Evolutionary conservation across 2,888 invertebrate genomes (phyloP).

Genomic region (Copidosoma aretas): DNA sequence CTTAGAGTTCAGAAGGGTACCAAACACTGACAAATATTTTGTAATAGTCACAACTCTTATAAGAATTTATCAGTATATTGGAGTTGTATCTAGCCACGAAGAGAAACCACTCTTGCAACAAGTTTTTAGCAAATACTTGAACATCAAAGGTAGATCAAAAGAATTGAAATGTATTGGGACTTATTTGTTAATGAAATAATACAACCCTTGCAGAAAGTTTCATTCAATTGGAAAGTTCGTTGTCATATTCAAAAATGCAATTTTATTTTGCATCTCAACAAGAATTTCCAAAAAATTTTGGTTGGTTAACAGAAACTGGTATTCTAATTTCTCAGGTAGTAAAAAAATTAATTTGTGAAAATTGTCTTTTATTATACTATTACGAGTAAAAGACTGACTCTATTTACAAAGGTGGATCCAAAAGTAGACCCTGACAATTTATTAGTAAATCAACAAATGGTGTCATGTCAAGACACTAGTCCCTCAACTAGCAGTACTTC

Average conservation of each 20-base stretch:
- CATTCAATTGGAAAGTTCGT: conserved; percentile 75
- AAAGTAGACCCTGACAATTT: conserved; percentile 58
- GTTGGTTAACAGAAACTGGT: conserved; percentile 87
- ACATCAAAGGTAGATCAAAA: conserved; percentile 68
- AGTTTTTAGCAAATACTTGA: conserved; percentile 79
- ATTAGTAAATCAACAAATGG: conserved; percentile 55
- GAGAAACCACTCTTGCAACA: conserved; percentile 82
- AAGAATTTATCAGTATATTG: conserved; percentile 87
- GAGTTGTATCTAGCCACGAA: conserved; percentile 72
- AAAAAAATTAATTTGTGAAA: neutral
- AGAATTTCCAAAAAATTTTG: conserved; percentile 78
- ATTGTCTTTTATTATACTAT: no score
- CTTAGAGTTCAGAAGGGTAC: conserved; percentile 80
- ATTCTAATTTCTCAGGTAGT: conserved; percentile 81
- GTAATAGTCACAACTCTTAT: conserved; percentile 85
- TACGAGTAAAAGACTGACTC: neutral
- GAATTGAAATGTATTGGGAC: neutral
- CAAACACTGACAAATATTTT: conserved; percentile 76
- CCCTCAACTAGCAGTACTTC: conserved; percentile 51
- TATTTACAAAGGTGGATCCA: conserved; percentile 53
- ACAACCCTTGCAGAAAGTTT: conserved; percentile 64
- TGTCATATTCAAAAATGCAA: conserved; percentile 80
- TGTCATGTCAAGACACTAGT: conserved; percentile 57
- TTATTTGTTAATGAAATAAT: neutral
- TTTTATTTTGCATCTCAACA: conserved; percentile 75